Evolutionary conservation across 2,113 vertebrate genomes (phyloP).

Genomic region (Oxygymnocypris stewartii): DNA sequence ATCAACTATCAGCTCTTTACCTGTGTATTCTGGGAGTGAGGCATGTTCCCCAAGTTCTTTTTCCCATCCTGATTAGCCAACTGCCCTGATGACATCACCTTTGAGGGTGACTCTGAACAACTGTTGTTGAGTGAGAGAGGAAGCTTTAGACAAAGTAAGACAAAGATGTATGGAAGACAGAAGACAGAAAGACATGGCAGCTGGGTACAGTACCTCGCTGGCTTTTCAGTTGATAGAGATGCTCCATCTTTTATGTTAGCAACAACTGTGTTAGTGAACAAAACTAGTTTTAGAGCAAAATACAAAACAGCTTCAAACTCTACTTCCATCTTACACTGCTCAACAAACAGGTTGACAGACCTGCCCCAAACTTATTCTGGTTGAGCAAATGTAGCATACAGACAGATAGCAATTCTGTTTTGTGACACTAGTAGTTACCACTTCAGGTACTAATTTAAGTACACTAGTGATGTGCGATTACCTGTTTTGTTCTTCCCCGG

Average conservation of each 20-base stretch:
- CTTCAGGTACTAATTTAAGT: not conserved
- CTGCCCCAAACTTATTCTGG: not conserved
- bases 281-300: not conserved
- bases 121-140: slow-evolving; percentile 60
- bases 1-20: slow-evolving; percentile 58
- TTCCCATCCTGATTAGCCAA: slow-evolving; percentile 75
- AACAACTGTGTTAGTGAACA: not conserved
- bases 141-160: not conserved
- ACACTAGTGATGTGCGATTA: slow-evolving; percentile 49
- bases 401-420: not conserved
- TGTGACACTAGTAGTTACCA: not conserved
- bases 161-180: not conserved
- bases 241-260: slow-evolving; percentile 5
- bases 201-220: slow-evolving; percentile 25
- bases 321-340: not conserved
- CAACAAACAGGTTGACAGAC: not conserved
- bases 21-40: slow-evolving; percentile 84
- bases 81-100: slow-evolving; percentile 76
- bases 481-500: slow-evolving; percentile 74
- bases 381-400: not conserved
- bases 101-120: slow-evolving; percentile 70
- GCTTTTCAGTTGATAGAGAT: slow-evolving; percentile 22
- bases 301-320: not conserved
- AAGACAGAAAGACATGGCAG: not conserved
- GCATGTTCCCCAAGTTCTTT: slow-evolving; percentile 83